Evolutionary conservation across 2,888 invertebrate genomes (phyloP).

Genomic region (Acronicta leporina): DNA sequence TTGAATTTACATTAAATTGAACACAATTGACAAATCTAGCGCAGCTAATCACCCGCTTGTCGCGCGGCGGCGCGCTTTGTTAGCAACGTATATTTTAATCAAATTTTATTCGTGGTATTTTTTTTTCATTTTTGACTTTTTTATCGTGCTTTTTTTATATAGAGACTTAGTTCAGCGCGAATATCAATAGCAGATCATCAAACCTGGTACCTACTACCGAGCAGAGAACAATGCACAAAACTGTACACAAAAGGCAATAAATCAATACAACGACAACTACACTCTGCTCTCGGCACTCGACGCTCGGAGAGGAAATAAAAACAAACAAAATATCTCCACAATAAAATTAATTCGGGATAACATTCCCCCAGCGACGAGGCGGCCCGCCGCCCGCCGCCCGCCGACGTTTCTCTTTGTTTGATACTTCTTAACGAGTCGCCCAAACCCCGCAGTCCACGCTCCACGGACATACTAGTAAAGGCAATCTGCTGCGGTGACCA

Average conservation of each 20-base stretch:
- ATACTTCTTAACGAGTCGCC: conserved; percentile 16
- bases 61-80: conserved; percentile 1
- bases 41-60: conserved; percentile 35
- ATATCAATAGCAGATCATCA: not conserved
- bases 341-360: conserved; percentile 44
- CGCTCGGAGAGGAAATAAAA: conserved; percentile 18
- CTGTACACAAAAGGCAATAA: conserved; percentile 36
- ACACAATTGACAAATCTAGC: conserved; percentile 44
- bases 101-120: not conserved
- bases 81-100: not conserved
- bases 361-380: conserved; percentile 25
- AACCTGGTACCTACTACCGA: conserved; percentile 4
- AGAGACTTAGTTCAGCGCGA: no score
- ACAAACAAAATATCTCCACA: conserved; percentile 19
- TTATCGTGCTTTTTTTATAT: no score
- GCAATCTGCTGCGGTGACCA: conserved; percentile 5
- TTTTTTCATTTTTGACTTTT: not conserved
- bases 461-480: conserved; percentile 1
- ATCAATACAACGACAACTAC: conserved; percentile 40
- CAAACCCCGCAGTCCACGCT: not conserved
- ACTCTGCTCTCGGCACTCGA: conserved; percentile 17
- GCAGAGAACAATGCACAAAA: not conserved
- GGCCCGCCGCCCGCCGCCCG: conserved; percentile 1
- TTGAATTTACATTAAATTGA: conserved; percentile 40
- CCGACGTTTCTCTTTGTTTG: conserved; percentile 33